A percentile compares a stretch with the other conserved stretches of the same genome.
These are phyloP conservation scores for Mythimna loreyi DNA, from an alignment of 2,888 invertebrate species.

Conservation along the genomic window DNA sequence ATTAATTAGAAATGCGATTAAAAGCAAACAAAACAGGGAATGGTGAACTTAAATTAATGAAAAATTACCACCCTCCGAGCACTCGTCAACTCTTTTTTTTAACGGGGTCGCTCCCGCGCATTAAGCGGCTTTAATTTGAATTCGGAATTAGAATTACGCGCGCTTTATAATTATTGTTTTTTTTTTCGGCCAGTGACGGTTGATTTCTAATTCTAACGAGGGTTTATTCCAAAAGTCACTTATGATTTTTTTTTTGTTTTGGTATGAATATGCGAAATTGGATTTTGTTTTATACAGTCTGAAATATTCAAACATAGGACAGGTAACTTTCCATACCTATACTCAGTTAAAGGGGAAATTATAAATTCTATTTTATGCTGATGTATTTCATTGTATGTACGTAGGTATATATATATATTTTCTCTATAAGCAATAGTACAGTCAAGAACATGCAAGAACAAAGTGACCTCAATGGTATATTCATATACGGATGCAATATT, in stretches of 20 bases:
- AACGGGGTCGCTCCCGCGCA: slow-evolving; percentile 90
- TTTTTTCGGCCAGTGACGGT: slow-evolving; percentile 84
- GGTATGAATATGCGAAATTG: slow-evolving; percentile 62
- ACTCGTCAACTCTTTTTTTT: slow-evolving; percentile 91
- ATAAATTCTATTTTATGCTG: slow-evolving; percentile 37
- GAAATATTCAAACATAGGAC: slow-evolving; percentile 53
- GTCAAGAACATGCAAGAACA: slow-evolving; percentile 14
- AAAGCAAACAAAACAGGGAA: slow-evolving; percentile 91
- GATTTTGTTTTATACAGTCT: slow-evolving; percentile 56
- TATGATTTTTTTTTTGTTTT: slow-evolving; percentile 67
- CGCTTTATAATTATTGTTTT: slow-evolving; percentile 91
- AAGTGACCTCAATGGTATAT: slow-evolving; percentile 31
- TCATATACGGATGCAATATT: slow-evolving; percentile 6
- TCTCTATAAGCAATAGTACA: slow-evolving; percentile 4
- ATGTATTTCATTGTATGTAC: slow-evolving; percentile 13
- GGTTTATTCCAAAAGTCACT: slow-evolving; percentile 77
- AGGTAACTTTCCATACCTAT: slow-evolving; percentile 34
- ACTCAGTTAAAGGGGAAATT: slow-evolving; percentile 18
- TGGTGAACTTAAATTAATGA: slow-evolving; percentile 91
- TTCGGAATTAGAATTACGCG: slow-evolving; percentile 91
- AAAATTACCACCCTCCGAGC: slow-evolving; percentile 91
- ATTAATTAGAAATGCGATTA: slow-evolving; percentile 91
- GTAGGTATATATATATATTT: too few relatives aligned
- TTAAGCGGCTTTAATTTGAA: slow-evolving; percentile 91
- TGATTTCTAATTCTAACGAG: slow-evolving; percentile 87